Base-by-base conservation (phyloP, 2,113 vertebrate genomes). In the Charina bottae region DNA sequence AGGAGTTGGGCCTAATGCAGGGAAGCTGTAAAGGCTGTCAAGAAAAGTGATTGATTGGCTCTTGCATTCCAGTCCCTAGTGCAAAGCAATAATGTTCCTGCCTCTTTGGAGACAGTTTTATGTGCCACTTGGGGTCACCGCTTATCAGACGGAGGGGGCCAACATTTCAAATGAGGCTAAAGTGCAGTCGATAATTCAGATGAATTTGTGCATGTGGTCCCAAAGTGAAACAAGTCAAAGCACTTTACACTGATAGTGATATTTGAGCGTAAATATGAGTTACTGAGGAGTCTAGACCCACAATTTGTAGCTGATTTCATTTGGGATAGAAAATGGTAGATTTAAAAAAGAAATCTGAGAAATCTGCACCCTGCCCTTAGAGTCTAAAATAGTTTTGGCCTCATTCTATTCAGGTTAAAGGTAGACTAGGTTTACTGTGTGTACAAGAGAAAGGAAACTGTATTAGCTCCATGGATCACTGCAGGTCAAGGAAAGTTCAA, bases 71-170 rank as follows among this genome's bases (percentile, higher is more conserved):
- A 93, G 95, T 97, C 96, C 94, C 96, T 94, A 46, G 85, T 94
- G 96, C 96, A 96, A 96, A 96, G 96, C 96, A 96, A 96, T 97
- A 97, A 97, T 96, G 95, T 96, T 96, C 92, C 94, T 97, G 94
- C 93, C 94, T 96, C 96, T 97, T 96, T 90, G 94, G 96, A 96
- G 96, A 96, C 92, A 95, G 93, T 87, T 97, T 96, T 94, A 96
- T 97, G 95, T 97, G 97, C 97, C 97, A 97, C 96, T 97, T 96
- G 96, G 96, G 97, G 97, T 97, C 97, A 97, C 93, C 97, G 96
- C 96, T 97, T 98, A 98, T 97, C 97, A 97, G 96, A 96, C 94
- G 94, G 91, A 42, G 83, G 95, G 68, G 97, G 97, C 96, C 95
- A 94, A 59, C 94, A 60, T 96, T 97, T 97, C 96, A 97, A 95